Evolutionary conservation across 2,113 vertebrate genomes (phyloP).

Genomic region (Panthera leo): DNA sequence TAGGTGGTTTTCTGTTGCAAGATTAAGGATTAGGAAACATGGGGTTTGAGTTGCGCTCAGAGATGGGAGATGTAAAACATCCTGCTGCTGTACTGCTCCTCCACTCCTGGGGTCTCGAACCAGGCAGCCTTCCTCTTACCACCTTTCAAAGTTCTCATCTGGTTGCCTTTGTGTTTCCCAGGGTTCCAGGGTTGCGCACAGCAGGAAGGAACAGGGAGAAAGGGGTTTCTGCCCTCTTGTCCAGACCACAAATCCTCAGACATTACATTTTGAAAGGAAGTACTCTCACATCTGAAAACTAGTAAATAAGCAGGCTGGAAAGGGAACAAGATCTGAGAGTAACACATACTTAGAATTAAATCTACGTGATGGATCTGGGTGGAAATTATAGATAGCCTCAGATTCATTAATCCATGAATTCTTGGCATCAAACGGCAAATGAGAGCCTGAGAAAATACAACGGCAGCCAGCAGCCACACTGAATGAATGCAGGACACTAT

Average conservation of each 20-base stretch:
- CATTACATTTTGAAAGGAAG: background rate
- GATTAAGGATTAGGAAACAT: background rate
- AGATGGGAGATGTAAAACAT: background rate
- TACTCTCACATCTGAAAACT: background rate
- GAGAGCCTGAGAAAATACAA: background rate
- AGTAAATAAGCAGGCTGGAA: background rate
- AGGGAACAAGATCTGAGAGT: background rate
- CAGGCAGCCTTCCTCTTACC: background rate
- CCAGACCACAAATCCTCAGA: background rate
- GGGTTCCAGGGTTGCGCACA: background rate
- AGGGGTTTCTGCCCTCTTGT: background rate
- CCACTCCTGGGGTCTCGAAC: background rate
- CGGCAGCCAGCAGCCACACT: background rate
- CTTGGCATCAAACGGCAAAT: background rate
- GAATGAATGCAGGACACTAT: background rate
- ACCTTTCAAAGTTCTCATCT: background rate
- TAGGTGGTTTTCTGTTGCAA: background rate
- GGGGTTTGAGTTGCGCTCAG: background rate
- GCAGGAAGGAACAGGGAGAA: background rate
- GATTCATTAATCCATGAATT: background rate
- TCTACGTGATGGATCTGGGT: background rate
- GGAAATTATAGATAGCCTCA: background rate
- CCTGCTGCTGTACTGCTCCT: background rate
- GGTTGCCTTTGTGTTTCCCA: background rate
- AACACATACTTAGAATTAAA: background rate